Base-by-base conservation (phyloP, 2,797 vertebrate genomes). In the Ptychadena robeensis region DNA sequence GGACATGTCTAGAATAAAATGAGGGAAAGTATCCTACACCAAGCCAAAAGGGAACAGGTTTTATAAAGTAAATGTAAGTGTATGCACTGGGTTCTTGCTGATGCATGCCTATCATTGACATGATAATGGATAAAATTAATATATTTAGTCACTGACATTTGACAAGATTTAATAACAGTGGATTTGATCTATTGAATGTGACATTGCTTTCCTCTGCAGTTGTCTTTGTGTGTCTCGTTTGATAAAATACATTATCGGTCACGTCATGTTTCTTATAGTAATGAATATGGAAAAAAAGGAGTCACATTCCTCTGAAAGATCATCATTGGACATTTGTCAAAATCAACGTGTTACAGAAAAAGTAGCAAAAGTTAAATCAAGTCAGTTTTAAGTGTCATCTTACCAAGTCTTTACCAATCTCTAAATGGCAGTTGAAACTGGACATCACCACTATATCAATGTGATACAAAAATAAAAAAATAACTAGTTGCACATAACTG, bases 151-250 rank as follows among this genome's bases (percentile, higher is more conserved):
- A 93, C 87, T 82, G 79, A 87, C 31, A 66, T 89, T 83, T 89
- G 86, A 91, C 85, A 87, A 86, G 87, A 90, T 88, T 88, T 87
- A 86, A 85, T 90, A 91, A 90, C 87, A 86, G 85, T 90, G 68
- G 89, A 90, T 92, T 91, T 91, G 89, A 93, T 93, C 90, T 92
- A 90, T 90, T 87, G 90, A 90, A 92, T 93, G 89, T 91, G 92
- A 93, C 92, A 90, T 89, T 91, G 91, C 89, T 90, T 93, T 91
- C 93, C 93, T 91, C 89, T 88, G 70, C 88, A 91, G 92, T 91
- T 87, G 86, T 90, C 87, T 88, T 93, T 90, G 86, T 91, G 87
- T 85, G 88, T 87, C 88, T 92, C 89, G 88, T 88, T 89, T 94
- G 90, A 93, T 90, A 90, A 63, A 73, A 91, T 88, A 92, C 91